phyloP scores from a whole-genome alignment of 2,113 vertebrate genomes.

The Regulus satrapa region DNA sequence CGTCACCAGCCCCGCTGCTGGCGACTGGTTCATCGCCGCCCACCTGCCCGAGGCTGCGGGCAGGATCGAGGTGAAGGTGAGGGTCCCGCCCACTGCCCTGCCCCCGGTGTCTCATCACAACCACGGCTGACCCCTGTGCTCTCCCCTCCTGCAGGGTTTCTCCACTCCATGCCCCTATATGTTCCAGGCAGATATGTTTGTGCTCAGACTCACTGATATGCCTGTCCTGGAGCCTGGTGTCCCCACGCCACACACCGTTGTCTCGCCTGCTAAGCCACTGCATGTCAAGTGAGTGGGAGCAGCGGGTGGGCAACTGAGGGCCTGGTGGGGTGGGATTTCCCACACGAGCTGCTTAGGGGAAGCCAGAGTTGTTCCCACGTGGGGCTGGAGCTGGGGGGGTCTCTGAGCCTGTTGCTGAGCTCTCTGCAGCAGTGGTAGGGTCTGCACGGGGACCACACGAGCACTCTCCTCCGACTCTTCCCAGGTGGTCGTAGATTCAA shows the following conservation, averaged over 20 bases:
- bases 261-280: conserved; percentile 67
- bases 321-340: rapidly evolving
- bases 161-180: conserved; percentile 82
- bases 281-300: conserved; percentile 84
- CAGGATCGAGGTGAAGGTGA: conserved; percentile 92
- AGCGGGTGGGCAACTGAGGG: not conserved
- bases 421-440: not conserved
- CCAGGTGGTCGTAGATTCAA: not conserved
- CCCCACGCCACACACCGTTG: conserved; percentile 66
- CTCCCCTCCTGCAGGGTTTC: conserved; percentile 78
- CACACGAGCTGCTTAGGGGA: rapidly evolving
- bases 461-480: rapidly evolving
- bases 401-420: not conserved
- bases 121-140: not conserved
- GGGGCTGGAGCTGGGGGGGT: not conserved
- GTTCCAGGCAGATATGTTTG: conserved; percentile 91
- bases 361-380: rapidly evolving
- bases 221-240: conserved; percentile 76
- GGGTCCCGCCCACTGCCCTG: not conserved
- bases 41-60: conserved; percentile 88
- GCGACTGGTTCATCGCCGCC: conserved; percentile 90
- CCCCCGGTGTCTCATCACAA: not conserved
- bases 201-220: conserved; percentile 78
- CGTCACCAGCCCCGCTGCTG: conserved; percentile 80
- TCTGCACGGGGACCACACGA: not conserved